Evolutionary conservation across 2,113 vertebrate genomes (phyloP), one percentile per base, ranked within the genome.

Genomic region (Forbesichthys papilliferus): DNA sequence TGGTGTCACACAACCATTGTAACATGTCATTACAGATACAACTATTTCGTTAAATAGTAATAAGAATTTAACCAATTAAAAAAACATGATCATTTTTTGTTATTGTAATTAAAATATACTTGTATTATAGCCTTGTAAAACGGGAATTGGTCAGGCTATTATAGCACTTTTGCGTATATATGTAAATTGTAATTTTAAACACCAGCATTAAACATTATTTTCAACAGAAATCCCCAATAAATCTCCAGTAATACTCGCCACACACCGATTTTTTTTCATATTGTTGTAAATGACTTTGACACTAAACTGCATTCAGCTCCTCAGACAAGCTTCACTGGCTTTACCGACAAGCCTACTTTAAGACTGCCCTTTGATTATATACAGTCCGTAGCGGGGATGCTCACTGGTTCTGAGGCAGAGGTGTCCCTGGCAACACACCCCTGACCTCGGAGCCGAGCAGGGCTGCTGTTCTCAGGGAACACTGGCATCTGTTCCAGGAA

Each of bases 401-500:
- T 87, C 83, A 80, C 88, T 86, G 79, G 56, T 79, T 85, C 80
- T 74, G 77, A 83, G 78, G 80, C 77, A 52, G 74, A 64, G 80
- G 78, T 79, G 84, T 78, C 76, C 79, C 62, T 65, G 80, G 36
- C 78, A 74, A 59, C 78, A 73, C 74, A 84, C 85, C 88, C 89
- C 83, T 86, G 84, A 84, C 89, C 87, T 83, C 80, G 9, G 78
- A 87, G 76, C 79, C 84, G 73, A 81, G 80, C 78, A 18, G 60
- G 82, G 75, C 61, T 52, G 61, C 83, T 75, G 85, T 81, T 85
- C 86, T 82, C 77, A 54, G 71, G 81, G 81, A 86, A 85, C 68
- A 81, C 81, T 80, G 77, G 77, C 82, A 87, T 87, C 84, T 86
- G 80, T 90, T 90, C 85, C 79, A 85, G 88, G 82, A 90, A 88